A percentile compares a stretch with the other conserved stretches of the same genome.
Evolutionary conservation across 2,113 vertebrate species (phyloP).

Genomic region (Stigmatopora argus): DNA sequence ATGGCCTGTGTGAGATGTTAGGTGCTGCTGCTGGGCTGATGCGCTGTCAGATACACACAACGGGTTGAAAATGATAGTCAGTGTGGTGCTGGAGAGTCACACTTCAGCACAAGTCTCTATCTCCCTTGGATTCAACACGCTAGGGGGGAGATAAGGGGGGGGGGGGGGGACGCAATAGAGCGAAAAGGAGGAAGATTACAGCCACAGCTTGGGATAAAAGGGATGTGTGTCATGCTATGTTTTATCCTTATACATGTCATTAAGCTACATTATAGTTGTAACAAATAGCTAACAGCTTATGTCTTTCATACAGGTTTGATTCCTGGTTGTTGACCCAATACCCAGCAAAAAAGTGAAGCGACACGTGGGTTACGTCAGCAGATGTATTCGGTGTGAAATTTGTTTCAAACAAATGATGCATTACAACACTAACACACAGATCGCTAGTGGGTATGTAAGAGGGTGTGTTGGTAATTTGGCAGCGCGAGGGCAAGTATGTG

Average conservation of each 20-base stretch:
- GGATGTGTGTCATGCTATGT: constrained; percentile 1
- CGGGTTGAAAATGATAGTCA: constrained; percentile 47
- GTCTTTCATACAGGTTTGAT: background rate
- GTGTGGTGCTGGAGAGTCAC: constrained; percentile 30
- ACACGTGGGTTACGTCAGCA: background rate
- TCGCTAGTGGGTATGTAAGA: background rate
- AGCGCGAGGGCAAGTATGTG: too few species aligned
- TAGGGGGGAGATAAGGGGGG: constrained; percentile 33
- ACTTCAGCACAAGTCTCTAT: constrained; percentile 40
- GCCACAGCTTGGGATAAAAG: constrained; percentile 23
- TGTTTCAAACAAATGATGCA: background rate
- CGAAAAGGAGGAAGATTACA: constrained; percentile 24
- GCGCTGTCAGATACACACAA: constrained; percentile 47
- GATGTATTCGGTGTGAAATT: background rate
- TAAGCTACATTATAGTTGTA: background rate
- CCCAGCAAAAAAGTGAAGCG: background rate
- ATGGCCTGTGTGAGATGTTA: constrained; percentile 36
- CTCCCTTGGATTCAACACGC: constrained; percentile 36
- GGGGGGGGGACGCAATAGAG: constrained; percentile 11
- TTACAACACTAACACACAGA: background rate
- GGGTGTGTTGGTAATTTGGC: too few species aligned
- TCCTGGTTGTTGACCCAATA: background rate
- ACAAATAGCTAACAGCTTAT: background rate
- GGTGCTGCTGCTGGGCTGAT: constrained; percentile 38
- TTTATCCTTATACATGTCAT: background rate